These are phyloP conservation scores for Cetoscarus ocellatus DNA, from an alignment of 2,797 vertebrate species.

Conservation along the genomic window DNA sequence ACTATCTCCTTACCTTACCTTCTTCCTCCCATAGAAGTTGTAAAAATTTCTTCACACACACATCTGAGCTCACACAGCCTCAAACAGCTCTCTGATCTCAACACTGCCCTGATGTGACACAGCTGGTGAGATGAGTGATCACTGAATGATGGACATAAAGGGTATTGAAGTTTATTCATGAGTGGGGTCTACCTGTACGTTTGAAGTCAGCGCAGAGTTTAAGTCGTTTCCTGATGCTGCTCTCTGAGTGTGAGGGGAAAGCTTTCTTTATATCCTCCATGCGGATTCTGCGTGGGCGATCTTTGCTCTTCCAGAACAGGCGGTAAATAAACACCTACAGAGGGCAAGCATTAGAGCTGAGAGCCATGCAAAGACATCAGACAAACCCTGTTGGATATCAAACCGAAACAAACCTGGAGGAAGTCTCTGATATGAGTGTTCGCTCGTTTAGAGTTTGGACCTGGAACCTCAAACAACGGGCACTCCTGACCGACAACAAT, in stretches of 20 bases:
- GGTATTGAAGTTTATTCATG: neutral
- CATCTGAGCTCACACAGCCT: conserved; percentile 32
- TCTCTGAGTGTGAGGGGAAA: conserved; percentile 98
- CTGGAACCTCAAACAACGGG: conserved; percentile 96
- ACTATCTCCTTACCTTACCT: conserved; percentile 53
- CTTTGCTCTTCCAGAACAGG: conserved; percentile 98
- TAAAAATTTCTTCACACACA: conserved; percentile 52
- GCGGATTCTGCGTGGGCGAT: conserved; percentile 94
- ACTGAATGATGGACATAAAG: neutral
- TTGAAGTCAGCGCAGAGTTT: conserved; percentile 99
- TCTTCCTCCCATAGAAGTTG: conserved; percentile 36
- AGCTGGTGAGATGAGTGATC: neutral
- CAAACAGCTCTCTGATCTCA: conserved; percentile 41
- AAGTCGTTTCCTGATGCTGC: conserved; percentile 96
- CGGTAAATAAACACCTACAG: conserved; percentile 97
- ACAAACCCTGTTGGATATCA: accelerated
- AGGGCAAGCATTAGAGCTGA: conserved; percentile 9
- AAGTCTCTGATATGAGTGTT: conserved; percentile 99
- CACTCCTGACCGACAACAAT: conserved; percentile 97
- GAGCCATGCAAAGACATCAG: neutral
- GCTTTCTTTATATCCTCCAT: conserved; percentile 99
- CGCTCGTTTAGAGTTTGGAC: conserved; percentile 97
- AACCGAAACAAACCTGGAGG: conserved; percentile 87
- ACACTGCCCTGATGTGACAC: conserved; percentile 24
- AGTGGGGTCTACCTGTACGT: conserved; percentile 89